A percentile compares a stretch with the other conserved stretches of the same genome.
These are phyloP conservation scores for Perizoma flavofasciatum DNA, from an alignment of 2,888 invertebrate species.

Conservation along the genomic window DNA sequence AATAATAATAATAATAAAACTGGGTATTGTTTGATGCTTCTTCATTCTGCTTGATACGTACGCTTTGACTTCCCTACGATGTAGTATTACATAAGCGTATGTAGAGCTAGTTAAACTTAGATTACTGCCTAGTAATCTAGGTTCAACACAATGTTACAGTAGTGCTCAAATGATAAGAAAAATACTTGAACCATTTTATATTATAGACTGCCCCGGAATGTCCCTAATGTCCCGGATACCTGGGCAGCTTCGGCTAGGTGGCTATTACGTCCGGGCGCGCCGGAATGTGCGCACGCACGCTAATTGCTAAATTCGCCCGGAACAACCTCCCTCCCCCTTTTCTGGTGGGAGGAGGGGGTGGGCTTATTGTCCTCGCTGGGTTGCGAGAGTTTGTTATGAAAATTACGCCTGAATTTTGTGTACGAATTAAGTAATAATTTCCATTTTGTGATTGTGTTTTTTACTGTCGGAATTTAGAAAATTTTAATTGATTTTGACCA, in stretches of 20 bases:
- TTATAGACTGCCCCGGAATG: constrained; percentile 15
- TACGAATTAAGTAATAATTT: constrained; percentile 34
- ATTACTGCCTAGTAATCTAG: too few relatives aligned
- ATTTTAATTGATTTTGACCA: neutral
- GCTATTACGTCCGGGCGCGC: constrained; percentile 51
- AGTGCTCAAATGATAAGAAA: too few relatives aligned
- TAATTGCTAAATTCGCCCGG: constrained; percentile 72
- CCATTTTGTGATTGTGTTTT: constrained; percentile 28
- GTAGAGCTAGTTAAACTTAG: too few relatives aligned
- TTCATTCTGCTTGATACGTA: too few relatives aligned
- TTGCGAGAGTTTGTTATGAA: constrained; percentile 40
- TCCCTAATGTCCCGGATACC: constrained; percentile 26
- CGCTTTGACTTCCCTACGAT: too few relatives aligned
- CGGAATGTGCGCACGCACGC: constrained; percentile 64
- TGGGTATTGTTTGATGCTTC: too few relatives aligned
- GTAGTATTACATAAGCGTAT: too few relatives aligned
- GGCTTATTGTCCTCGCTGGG: constrained; percentile 51
- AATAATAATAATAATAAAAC: too few relatives aligned
- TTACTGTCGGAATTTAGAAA: constrained; percentile 17
- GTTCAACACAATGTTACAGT: too few relatives aligned
- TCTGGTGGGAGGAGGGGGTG: constrained; percentile 23
- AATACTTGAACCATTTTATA: too few relatives aligned
- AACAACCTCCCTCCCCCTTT: constrained; percentile 26
- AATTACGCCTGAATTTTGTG: constrained; percentile 36
- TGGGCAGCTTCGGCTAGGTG: constrained; percentile 51